Base-by-base conservation (phyloP, 2,888 invertebrate species). In the Tetanocera ferruginea region DNA sequence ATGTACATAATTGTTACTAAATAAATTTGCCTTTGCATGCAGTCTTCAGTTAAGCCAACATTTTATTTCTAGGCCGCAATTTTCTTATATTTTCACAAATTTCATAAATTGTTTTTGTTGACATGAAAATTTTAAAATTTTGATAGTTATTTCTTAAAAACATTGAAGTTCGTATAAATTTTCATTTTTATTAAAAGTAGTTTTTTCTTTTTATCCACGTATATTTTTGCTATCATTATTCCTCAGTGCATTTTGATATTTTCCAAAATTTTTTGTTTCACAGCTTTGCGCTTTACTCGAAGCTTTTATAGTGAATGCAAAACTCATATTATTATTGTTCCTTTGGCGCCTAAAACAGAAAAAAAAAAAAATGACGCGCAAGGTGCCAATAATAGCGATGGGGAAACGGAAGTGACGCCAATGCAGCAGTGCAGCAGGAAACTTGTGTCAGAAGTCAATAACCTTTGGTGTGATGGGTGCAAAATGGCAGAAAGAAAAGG, bases 391-490 rank as follows among this genome's bases (percentile, higher is more conserved):
- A 43, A 57, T 57, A 37, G 72, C 31, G 37, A 57, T 57, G 28
- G 28, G 69, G 60, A 72, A 72, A 19, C 57, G 57, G 72, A 72
- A 37, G 23, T 57, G 23, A 37, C 72, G 57, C 55, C 72, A 72
- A 60, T 34, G 72, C 72, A 23, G 25, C 11, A n/a, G n/a, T n/a
- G n/a, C n/a, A n/a, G 72, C 60, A 60, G 72, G 72, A 72, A 57
- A 60, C 57, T 28, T 14, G 34, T 72, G 72, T 72, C 57, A 34
- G 72, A 72, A 72, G 72, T 72, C 72, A 72, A 55, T 34, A 72
- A 72, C 72, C 72, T 72, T 72, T 57, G 49, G 11, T 17, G 49
- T 43, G 69, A 8, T 9, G 49, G 51, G 43, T n/a, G 31, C 34
- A 19, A 23, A 23, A 14, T 55, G 6, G 57, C 4, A 4, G 23